Conservation (phyloP, 2,113 vertebrate genomes). For the Alligator mississippiensis region DNA sequence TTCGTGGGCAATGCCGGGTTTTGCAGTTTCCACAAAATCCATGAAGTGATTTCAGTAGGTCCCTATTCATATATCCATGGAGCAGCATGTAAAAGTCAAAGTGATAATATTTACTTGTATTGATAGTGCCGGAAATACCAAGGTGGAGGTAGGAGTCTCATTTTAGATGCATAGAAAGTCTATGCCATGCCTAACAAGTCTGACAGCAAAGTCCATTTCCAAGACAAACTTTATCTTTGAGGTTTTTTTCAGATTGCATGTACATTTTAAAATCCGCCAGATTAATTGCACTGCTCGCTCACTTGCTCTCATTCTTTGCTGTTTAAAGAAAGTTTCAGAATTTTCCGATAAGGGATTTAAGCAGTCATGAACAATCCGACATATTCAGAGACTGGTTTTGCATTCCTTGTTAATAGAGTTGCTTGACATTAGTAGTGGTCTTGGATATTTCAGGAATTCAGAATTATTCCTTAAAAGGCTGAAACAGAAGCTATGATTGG, state of each 20-base stretch:
- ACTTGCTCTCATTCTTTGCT: no score
- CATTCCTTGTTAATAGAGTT: background rate
- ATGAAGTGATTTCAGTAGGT: no score
- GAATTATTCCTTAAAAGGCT: background rate
- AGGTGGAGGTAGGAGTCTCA: background rate
- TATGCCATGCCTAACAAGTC: background rate
- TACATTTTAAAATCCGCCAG: background rate
- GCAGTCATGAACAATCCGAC: background rate
- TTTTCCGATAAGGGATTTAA: background rate
- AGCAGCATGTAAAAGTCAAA: no score
- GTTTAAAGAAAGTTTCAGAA: background rate
- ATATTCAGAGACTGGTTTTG: background rate
- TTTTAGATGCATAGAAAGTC: background rate
- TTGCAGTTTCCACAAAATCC: no score
- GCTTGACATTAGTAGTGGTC: background rate
- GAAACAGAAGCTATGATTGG: background rate
- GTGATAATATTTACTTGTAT: no score
- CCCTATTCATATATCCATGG: no score
- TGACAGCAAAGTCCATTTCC: background rate
- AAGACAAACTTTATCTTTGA: background rate
- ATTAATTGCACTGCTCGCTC: background rate
- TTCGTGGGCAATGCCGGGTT: no score
- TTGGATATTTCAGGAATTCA: background rate
- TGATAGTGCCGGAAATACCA: background rate
- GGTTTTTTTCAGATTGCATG: background rate